Evolutionary conservation across 2,888 invertebrate species (phyloP), one percentile per base, ranked within the genome.

Genomic region (Adela reaumurella): DNA sequence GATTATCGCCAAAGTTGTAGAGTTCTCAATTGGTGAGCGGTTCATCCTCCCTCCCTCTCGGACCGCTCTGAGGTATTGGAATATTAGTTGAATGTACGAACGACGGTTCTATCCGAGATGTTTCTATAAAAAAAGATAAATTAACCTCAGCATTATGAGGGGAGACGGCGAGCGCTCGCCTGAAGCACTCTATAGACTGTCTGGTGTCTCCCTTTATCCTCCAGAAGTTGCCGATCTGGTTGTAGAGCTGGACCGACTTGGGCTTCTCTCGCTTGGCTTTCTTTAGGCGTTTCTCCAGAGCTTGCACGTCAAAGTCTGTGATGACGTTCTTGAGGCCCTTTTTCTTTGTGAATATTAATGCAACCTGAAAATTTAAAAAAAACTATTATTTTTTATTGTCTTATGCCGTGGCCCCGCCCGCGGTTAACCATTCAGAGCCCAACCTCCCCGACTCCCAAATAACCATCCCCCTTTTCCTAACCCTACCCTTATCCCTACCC

Each of bases 191-290:
- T 53, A 94, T 93, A 1, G 93, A 90, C 62, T 87, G 86, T 61
- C 89, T 83, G 5, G 93, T 90, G 64, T 94, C 90, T 3, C 94
- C 94, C 67, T 92, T 91, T 56, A 94, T 90, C 54, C 93, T 83
- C 91, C 92, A 94, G 68, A 91, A 94, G 70, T 94, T 94, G 2
- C 94, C 94, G 61, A 94, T 92, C 69, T 94, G 92, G 67, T 93
- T 94, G 67, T 92, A 93, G 46, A 93, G 79, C 62, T 91, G 89
- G 19, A 91, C 88, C 48, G 90, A 90, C 61, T 89, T 89, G 51
- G 91, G 90, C 70, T 92, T 92, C 79, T 90, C 90, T 59, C 86
- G 81, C 66, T 90, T 91, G 11, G 88, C 88, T 65, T 88, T 90
- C 62, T 88, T 89, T 52, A 92, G 68, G 51, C 87, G 83, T 62